Conservation (phyloP, 1,140 invertebrate species). For the Mactra quadrangularis region DNA sequence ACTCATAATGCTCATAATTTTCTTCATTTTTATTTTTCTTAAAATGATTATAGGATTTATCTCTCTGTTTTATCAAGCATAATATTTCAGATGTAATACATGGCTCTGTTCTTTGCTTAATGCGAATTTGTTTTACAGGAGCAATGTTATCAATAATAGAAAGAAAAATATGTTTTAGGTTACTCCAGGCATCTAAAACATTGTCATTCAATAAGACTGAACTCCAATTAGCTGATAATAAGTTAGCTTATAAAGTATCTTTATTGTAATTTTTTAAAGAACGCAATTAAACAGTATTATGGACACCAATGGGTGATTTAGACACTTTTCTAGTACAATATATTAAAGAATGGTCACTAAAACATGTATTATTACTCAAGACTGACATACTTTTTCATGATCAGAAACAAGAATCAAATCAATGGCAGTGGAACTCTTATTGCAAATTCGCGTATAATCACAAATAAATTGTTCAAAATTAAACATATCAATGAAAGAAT, state of each 20-base stretch:
- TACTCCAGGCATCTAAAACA: constrained; percentile 16
- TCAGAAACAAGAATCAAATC: constrained; percentile 45
- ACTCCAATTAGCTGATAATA: constrained; percentile 38
- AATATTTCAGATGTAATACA: constrained; percentile 36
- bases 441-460: constrained; percentile 32
- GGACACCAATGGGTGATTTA: constrained; percentile 3
- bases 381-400: constrained; percentile 25
- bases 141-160: constrained; percentile 20
- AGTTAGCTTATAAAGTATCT: background rate
- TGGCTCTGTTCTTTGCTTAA: constrained; percentile 44
- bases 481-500: constrained; percentile 14
- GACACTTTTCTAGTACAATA: constrained; percentile 13
- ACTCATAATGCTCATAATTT: constrained; percentile 24
- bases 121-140: constrained; percentile 33
- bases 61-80: constrained; percentile 6
- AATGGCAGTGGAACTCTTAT: constrained; percentile 29
- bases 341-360: constrained; percentile 33
- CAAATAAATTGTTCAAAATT: constrained; percentile 36
- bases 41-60: constrained; percentile 22
- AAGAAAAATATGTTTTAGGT: constrained; percentile 29
- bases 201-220: background rate
- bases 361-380: constrained; percentile 34
- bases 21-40: background rate
- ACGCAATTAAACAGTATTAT: constrained; percentile 31
- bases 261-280: constrained; percentile 42